Conservation (phyloP, 1,140 invertebrate species). For the Dendrolimus kikuchii region DNA sequence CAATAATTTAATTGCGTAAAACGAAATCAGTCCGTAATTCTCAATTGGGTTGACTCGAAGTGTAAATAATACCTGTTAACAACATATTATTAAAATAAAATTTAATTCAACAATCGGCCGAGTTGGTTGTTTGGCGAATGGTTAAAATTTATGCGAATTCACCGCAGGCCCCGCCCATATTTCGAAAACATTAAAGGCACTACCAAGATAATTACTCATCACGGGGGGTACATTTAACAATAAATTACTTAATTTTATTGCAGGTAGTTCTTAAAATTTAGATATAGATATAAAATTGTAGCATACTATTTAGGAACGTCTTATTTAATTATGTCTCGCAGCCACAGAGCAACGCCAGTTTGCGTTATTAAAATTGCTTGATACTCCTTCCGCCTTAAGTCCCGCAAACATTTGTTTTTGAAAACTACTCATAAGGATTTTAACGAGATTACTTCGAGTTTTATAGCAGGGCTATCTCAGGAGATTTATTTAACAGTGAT, state of each 20-base stretch:
- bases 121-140: background rate
- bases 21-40: too few relatives aligned
- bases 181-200: constrained; percentile 1
- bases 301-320: constrained; percentile 55
- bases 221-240: constrained; percentile 39
- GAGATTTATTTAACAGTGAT: constrained; percentile 57
- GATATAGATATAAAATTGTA: constrained; percentile 59
- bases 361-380: constrained; percentile 16
- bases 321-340: constrained; percentile 58
- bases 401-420: constrained; percentile 20
- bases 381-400: too few relatives aligned
- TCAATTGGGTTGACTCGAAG: background rate
- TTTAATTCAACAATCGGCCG: background rate
- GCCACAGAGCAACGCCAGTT: constrained; percentile 23
- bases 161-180: too few relatives aligned
- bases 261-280: constrained; percentile 47
- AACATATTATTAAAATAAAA: background rate
- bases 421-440: constrained; percentile 61
- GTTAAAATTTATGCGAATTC: too few relatives aligned
- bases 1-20: constrained; percentile 14
- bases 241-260: constrained; percentile 56
- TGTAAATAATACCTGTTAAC: background rate
- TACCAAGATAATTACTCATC: constrained; percentile 44
- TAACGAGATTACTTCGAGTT: constrained; percentile 54
- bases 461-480: constrained; percentile 53